Evolutionary conservation across 2,113 vertebrate species (phyloP).

Genomic region (Scomber scombrus): DNA sequence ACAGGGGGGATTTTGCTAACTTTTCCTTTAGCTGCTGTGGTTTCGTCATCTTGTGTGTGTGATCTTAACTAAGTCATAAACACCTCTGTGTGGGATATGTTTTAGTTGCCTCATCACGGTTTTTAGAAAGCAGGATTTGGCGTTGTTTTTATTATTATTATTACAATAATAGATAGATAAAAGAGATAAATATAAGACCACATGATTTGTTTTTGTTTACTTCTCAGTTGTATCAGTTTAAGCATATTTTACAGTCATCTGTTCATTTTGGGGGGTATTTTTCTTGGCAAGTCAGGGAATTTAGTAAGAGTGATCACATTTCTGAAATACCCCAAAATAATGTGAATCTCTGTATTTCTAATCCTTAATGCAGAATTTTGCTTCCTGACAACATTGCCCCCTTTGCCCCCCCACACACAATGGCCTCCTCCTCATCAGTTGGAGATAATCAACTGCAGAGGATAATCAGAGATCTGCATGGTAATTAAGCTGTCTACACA

Average conservation of each 20-base stretch:
- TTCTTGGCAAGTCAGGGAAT: background rate
- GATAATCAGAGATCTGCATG: conserved; percentile 94
- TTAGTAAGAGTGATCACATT: background rate
- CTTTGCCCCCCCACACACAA: conserved; percentile 56
- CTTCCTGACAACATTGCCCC: conserved; percentile 12
- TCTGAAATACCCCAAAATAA: background rate
- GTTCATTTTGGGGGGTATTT: background rate
- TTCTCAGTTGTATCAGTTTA: background rate
- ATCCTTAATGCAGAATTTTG: conserved; percentile 29
- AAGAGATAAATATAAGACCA: background rate
- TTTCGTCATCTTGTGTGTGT: background rate
- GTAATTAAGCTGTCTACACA: conserved; percentile 75
- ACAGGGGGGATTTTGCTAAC: conserved; percentile 9
- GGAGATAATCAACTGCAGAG: conserved; percentile 94
- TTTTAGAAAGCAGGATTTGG: too few relatives aligned
- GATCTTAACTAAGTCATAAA: too few relatives aligned
- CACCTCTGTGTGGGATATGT: background rate
- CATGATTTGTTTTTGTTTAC: conserved; percentile 16
- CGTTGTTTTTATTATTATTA: background rate
- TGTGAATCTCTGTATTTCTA: background rate
- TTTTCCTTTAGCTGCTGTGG: conserved; percentile 10
- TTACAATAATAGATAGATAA: too few relatives aligned
- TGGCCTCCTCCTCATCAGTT: conserved; percentile 86
- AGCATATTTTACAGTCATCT: background rate
- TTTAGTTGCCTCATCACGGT: background rate